A percentile compares a stretch with the other conserved stretches of the same genome.
Conservation (phyloP, 2,113 vertebrate species). For the Camelus dromedarius region DNA sequence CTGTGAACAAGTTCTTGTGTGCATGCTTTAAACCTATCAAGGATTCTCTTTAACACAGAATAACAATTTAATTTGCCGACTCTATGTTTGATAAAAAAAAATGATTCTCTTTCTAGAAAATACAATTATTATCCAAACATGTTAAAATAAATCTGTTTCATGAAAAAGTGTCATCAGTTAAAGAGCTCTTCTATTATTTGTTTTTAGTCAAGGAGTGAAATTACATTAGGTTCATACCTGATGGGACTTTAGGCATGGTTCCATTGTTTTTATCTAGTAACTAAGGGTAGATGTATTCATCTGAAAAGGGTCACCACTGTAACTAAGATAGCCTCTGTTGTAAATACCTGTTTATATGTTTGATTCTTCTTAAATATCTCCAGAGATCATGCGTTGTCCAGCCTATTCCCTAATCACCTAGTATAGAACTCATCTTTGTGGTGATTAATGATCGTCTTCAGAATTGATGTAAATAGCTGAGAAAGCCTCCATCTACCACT, state of each 20-base stretch:
- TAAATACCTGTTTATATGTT: not conserved
- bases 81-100: not conserved
- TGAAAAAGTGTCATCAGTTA: not conserved
- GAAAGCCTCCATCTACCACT: not conserved
- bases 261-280: not conserved
- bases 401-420: not conserved
- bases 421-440: not conserved
- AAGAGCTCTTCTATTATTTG: not conserved
- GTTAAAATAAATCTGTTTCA: not conserved
- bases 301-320: not conserved
- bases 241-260: not conserved
- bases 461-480: slow-evolving; percentile 4
- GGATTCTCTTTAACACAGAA: slow-evolving; percentile 41
- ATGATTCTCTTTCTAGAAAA: not conserved
- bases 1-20: not conserved
- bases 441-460: not conserved
- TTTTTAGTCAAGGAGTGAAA: slow-evolving; percentile 9
- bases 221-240: not conserved
- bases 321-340: not conserved
- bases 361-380: not conserved
- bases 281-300: not conserved
- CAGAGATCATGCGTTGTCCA: not conserved
- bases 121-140: not conserved
- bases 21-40: not conserved
- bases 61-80: not conserved